phyloP scores from a whole-genome alignment of 2,113 vertebrate genomes.

The Xiphorhynchus elegans region DNA sequence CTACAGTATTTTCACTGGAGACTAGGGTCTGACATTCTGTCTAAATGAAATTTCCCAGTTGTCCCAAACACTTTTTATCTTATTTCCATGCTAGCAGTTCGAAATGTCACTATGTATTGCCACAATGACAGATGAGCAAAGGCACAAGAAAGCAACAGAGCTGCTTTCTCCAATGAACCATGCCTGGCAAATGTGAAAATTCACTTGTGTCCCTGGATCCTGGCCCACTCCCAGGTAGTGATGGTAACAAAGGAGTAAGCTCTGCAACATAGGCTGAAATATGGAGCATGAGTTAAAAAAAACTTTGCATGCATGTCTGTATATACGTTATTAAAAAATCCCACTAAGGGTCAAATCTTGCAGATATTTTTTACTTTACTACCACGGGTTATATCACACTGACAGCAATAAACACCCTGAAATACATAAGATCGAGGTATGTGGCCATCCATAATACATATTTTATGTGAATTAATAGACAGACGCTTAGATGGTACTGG shows the following conservation, averaged over 20 bases:
- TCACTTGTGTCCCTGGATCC: neutral
- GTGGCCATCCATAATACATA: neutral
- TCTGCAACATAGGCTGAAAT: neutral
- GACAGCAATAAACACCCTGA: neutral
- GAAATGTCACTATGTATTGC: conserved; percentile 69
- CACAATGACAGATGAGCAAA: conserved; percentile 66
- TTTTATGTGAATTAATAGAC: neutral
- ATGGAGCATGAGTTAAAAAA: neutral
- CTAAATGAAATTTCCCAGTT: conserved; percentile 80
- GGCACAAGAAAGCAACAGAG: conserved; percentile 44
- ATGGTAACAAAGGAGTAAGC: neutral
- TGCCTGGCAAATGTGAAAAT: neutral
- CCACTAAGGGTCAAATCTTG: neutral
- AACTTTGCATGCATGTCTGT: neutral
- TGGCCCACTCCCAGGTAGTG: neutral
- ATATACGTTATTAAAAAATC: neutral
- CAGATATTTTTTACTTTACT: neutral
- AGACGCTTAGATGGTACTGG: neutral
- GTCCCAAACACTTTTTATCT: conserved; percentile 76
- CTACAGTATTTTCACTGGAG: conserved; percentile 68
- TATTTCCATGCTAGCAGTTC: conserved; percentile 69
- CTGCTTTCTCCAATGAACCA: neutral
- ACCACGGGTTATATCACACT: neutral
- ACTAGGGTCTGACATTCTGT: conserved; percentile 69
- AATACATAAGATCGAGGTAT: neutral